Evolutionary conservation across 1,140 invertebrate species (phyloP).

Genomic region (Gonioctena quinquepunctata): DNA sequence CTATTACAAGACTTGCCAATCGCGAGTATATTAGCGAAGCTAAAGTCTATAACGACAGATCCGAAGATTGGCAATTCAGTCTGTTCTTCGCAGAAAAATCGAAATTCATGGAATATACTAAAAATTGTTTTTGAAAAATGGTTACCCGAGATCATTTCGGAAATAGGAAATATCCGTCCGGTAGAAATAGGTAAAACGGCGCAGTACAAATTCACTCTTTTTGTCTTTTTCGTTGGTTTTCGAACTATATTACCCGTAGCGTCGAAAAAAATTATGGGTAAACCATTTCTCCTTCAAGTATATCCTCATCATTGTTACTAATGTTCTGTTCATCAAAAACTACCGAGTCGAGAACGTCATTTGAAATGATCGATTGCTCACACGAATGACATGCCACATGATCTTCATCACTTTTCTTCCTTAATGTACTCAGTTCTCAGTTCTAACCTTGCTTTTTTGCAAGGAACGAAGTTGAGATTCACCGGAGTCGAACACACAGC

Average conservation of each 20-base stretch:
- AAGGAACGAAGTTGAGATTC: no score
- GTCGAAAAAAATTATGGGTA: no score
- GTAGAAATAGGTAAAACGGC: not conserved
- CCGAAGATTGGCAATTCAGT: slow-evolving; percentile 12
- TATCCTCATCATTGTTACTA: no score
- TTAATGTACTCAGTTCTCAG: no score
- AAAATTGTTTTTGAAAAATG: slow-evolving; percentile 18
- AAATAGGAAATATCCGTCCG: not conserved
- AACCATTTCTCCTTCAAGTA: not conserved
- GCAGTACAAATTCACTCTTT: not conserved
- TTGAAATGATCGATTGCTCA: no score
- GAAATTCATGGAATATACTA: slow-evolving; percentile 8
- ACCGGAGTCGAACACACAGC: no score
- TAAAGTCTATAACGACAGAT: slow-evolving; percentile 5
- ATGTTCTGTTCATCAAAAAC: no score
- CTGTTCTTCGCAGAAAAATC: slow-evolving; percentile 10
- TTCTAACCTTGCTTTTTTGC: no score
- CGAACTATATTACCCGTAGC: not conserved
- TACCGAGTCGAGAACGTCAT: no score
- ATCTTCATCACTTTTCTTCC: no score
- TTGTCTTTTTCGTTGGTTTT: not conserved
- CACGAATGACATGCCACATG: no score
- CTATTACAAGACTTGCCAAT: slow-evolving; percentile 24
- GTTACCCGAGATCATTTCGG: slow-evolving; percentile 8
- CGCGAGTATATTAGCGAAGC: slow-evolving; percentile 18